phyloP scores from a whole-genome alignment of 2,113 vertebrate species.

The Cygnus buccinator region DNA sequence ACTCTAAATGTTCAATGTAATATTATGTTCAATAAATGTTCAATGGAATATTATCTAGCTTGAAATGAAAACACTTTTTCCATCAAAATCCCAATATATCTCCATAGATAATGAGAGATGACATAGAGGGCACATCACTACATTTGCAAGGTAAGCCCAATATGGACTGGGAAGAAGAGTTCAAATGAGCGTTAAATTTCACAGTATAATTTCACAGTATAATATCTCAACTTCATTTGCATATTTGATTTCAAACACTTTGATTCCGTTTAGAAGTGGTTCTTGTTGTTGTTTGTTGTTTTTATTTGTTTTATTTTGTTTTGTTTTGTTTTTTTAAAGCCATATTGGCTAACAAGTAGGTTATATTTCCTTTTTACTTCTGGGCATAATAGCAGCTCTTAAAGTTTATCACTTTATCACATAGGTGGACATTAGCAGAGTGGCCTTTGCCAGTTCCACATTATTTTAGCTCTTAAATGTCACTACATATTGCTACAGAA shows the following conservation, averaged over 20 bases:
- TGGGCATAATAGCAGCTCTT: neutral
- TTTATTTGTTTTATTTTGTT: neutral
- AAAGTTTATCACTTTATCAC: neutral
- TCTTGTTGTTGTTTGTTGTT: too few relatives aligned
- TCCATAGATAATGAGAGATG: neutral
- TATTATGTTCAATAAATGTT: too few relatives aligned
- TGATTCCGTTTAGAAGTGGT: neutral
- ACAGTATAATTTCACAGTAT: neutral
- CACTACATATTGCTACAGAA: neutral
- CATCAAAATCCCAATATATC: neutral
- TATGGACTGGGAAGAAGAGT: accelerated
- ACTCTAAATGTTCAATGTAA: too few relatives aligned
- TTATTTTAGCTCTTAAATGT: neutral
- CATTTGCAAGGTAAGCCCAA: neutral
- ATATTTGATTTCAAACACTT: neutral
- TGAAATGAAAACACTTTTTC: neutral
- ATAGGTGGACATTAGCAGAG: neutral
- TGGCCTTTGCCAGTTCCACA: neutral
- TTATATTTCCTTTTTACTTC: neutral
- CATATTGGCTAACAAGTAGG: accelerated
- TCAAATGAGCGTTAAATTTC: neutral
- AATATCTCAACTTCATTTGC: too few relatives aligned
- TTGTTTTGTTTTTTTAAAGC: neutral
- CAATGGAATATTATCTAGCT: neutral
- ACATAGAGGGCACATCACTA: neutral